A percentile compares a stretch with the other conserved stretches of the same genome.
Conservation (phyloP, 2,888 invertebrate species). For the Miltochrista miniata region DNA sequence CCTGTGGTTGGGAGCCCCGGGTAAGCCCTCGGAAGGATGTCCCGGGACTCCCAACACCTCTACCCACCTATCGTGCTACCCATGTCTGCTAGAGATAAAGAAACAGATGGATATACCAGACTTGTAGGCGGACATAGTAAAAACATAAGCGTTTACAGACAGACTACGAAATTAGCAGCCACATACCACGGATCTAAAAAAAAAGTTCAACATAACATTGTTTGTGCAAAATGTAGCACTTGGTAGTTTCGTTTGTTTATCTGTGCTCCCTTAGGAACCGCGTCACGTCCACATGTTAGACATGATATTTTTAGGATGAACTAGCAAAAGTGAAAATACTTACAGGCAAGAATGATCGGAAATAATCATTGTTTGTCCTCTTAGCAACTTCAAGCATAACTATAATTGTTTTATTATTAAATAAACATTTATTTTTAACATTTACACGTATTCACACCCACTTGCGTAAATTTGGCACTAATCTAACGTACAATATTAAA, state of each 20-base stretch:
- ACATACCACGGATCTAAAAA: too few relatives aligned
- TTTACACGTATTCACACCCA: constrained; percentile 57
- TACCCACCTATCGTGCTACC: too few relatives aligned
- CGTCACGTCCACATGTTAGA: not conserved
- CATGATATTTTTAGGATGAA: not conserved
- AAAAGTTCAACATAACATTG: not conserved
- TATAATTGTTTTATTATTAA: constrained; percentile 46
- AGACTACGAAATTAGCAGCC: not conserved
- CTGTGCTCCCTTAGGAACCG: not conserved
- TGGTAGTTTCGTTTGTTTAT: not conserved
- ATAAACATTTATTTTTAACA: constrained; percentile 54
- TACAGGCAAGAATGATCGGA: constrained; percentile 75
- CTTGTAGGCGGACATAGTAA: not conserved
- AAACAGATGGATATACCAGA: not conserved
- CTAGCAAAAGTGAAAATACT: constrained; percentile 41
- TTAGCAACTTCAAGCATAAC: constrained; percentile 64
- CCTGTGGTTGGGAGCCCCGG: too few relatives aligned
- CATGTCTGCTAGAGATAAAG: not conserved
- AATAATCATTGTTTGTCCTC: constrained; percentile 67
- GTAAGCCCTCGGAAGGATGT: too few relatives aligned
- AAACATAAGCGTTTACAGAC: not conserved
- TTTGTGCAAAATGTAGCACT: not conserved
- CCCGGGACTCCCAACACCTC: too few relatives aligned
- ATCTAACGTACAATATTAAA: constrained; percentile 15
- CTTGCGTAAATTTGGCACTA: constrained; percentile 52